Base-by-base conservation (phyloP, 2,113 vertebrate genomes). In the Rattus norvegicus region DNA sequence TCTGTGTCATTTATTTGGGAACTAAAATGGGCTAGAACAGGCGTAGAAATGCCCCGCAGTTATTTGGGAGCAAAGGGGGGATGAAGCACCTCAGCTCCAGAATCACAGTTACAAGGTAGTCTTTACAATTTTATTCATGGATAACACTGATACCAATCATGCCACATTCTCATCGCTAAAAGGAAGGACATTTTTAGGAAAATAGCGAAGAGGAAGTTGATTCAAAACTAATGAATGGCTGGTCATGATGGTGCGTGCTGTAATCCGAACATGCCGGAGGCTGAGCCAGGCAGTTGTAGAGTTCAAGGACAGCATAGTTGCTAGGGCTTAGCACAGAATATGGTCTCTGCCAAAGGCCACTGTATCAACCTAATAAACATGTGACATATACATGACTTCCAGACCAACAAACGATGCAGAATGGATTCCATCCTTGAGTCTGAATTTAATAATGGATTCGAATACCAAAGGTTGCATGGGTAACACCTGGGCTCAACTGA, bases 131-230 rank as follows among this genome's bases (percentile, higher is more conserved):
- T 63, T 91, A 73, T 61, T 83, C 20, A 39, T 84, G 69, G 26
- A 49, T 67, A 76, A 30, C 13, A 56, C 0, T 49, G 22, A 59
- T 73, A 9, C 28, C 93, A 28, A 90, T 72, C 59, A 76, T 52
- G 30, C 7, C n/a, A 2, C 92, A 33, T 87, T 97, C n/a, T 47
- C 61, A 75, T 86, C 94, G 89, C 59, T 56, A 67, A 61, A 36
- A 43, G 11, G 63, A 88, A 85, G 72, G 4, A 54, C 28, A 76
- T 80, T 72, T 96, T 80, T 30, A 61, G 33, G 77, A 88, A 90
- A 72, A 7, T 47, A 39, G 17, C 28, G 69, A 83, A 85, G 22
- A 94, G 9, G 63, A 91, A 70, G 28, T 4, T 36, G 26, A 70
- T 54, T 89, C 2, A 65, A 94, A 85, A 93, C 9, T 54, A 79